Conservation (phyloP, 1,140 invertebrate genomes). For the Drosophila nebulosa region DNA sequence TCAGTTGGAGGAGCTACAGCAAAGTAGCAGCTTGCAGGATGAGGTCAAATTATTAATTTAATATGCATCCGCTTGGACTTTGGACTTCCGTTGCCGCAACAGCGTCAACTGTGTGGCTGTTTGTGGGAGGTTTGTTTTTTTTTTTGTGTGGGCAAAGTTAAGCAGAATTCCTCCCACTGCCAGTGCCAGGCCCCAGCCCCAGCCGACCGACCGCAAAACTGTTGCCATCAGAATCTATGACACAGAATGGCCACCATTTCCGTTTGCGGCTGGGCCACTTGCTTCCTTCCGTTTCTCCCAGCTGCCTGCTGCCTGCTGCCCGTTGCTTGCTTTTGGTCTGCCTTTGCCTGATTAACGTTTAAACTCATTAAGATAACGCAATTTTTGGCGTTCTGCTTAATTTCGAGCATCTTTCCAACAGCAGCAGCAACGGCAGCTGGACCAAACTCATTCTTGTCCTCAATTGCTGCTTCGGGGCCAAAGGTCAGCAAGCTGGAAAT, state of each 20-base stretch:
- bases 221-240: conserved; percentile 28
- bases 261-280: conserved; percentile 39
- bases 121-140: background rate
- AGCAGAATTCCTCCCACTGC: background rate
- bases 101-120: conserved; percentile 19
- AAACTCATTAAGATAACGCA: conserved; percentile 79
- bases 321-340: background rate
- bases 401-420: conserved; percentile 51
- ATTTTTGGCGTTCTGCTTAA: conserved; percentile 68
- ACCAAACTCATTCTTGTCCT: background rate
- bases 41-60: conserved; percentile 79
- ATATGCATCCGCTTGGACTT: conserved; percentile 74
- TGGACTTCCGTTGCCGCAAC: conserved; percentile 51
- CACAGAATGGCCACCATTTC: conserved; percentile 58
- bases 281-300: conserved; percentile 8
- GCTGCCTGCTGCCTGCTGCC: background rate
- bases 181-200: background rate
- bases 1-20: background rate
- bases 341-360: conserved; percentile 72
- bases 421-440: conserved; percentile 39
- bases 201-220: background rate
- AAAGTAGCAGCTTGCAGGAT: conserved; percentile 42
- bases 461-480: conserved; percentile 24
- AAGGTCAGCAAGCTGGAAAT: conserved; percentile 63
- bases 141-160: conserved; percentile 46